Base-by-base conservation (phyloP, 2,797 vertebrate species). In the Danio kyathit region DNA sequence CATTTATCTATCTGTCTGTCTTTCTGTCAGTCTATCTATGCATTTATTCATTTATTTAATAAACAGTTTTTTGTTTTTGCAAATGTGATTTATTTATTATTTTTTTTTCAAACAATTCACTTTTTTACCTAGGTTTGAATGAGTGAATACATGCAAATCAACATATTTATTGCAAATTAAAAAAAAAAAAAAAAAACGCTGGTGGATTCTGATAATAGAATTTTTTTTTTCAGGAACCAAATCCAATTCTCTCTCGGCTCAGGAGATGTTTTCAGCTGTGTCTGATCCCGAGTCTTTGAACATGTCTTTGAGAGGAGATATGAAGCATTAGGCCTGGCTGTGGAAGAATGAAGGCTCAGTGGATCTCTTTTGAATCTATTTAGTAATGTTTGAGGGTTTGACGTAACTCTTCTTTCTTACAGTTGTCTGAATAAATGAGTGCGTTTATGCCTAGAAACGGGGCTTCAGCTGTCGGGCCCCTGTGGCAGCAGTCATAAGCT, bases 241-340 rank as follows among this genome's bases (percentile, higher is more conserved):
- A 70, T 61, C 54, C 65, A 60, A 13, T 60, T 60, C 78, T 38
- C 38, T 61, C n/a, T 49, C 29, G 51, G n/a, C 64, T 48, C 44
- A 59, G 16, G 66, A 51, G 51, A 77, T 38, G 21, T 59, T 41
- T 67, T 59, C 19, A 41, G 46, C 21, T 60, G 17, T 17, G 46
- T 61, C 46, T 54, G 65, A 56, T 80, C 16, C 49, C 57, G 57
- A 59, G 12, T 71, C 82, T 80, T 82, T 65, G 64, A 80, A 61
- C 60, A 77, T 60, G 65, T 88, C 88, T 92, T 76, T 86, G 81
- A 89, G 88, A 93, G 91, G 90, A 90, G 89, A 70, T 90, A 86
- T 89, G 90, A 93, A 77, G 84, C 21, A 43, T 69, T 84, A 81
- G 0, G 41, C 13, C 65, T 78, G 67, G 71, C 79, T 87, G 56